Conservation (phyloP, 1,140 invertebrate genomes). For the Macrotrachela quadricornifera region DNA sequence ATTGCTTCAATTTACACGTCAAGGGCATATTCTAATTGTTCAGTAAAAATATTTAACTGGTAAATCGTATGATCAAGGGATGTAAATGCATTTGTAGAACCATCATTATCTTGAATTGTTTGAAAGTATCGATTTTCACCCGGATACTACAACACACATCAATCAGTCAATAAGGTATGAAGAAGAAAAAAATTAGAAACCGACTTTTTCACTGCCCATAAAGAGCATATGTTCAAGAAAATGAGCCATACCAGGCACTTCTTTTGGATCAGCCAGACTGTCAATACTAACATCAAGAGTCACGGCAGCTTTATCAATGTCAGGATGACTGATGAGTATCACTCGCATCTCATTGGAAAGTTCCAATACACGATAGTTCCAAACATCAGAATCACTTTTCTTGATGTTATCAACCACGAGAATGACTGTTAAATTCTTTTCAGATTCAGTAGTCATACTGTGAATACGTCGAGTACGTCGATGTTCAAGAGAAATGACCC, state of each 20-base stretch:
- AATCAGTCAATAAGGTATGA: too few species aligned
- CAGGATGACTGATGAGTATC: slow-evolving; percentile 63
- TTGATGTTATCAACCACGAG: slow-evolving; percentile 37
- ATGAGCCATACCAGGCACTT: slow-evolving; percentile 71
- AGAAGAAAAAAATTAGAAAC: slow-evolving; percentile 1
- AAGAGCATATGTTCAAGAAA: slow-evolving; percentile 97
- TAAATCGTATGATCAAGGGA: slow-evolving; percentile 69
- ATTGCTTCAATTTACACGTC: slow-evolving; percentile 54
- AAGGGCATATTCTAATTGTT: slow-evolving; percentile 50
- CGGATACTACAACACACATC: slow-evolving; percentile 52
- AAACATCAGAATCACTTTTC: slow-evolving; percentile 55
- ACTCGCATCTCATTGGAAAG: slow-evolving; percentile 67
- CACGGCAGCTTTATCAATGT: slow-evolving; percentile 76
- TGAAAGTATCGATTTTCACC: slow-evolving; percentile 53
- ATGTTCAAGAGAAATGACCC: too few species aligned
- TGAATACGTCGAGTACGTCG: too few species aligned
- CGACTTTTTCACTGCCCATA: slow-evolving; percentile 44
- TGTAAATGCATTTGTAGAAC: slow-evolving; percentile 67
- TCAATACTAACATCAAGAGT: slow-evolving; percentile 40
- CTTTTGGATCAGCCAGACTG: slow-evolving; percentile 54
- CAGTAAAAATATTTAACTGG: slow-evolving; percentile 75
- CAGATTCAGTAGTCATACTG: too few species aligned
- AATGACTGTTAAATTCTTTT: too few species aligned
- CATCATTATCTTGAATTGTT: slow-evolving; percentile 68
- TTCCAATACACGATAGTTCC: slow-evolving; percentile 55